phyloP scores from a whole-genome alignment of 2,113 vertebrate genomes.

The Mungos mungo region DNA sequence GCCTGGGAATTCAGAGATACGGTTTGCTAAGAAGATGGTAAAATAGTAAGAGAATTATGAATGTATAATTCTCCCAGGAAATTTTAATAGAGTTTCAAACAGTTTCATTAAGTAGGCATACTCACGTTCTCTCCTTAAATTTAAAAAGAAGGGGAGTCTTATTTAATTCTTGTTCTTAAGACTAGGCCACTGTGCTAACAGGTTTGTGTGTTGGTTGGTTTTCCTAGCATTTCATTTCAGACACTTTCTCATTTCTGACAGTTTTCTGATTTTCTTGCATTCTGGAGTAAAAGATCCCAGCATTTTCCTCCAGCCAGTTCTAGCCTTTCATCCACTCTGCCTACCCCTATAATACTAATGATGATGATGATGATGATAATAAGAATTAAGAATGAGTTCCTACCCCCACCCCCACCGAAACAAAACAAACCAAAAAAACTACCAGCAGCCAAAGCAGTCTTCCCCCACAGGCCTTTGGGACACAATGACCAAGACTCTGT shows the following conservation, averaged over 20 bases:
- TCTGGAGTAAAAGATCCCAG: background rate
- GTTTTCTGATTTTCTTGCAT: slow-evolving; percentile 20
- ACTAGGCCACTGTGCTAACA: background rate
- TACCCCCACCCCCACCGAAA: background rate
- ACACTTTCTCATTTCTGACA: background rate
- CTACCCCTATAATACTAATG: background rate
- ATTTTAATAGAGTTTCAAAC: background rate
- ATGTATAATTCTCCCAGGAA: background rate
- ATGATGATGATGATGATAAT: background rate
- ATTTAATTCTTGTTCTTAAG: background rate
- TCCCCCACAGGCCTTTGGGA: background rate
- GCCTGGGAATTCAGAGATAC: background rate
- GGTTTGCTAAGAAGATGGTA: background rate
- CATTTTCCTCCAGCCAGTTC: background rate
- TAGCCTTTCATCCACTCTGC: background rate
- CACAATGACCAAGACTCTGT: background rate
- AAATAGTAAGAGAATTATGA: background rate
- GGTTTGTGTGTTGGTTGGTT: background rate
- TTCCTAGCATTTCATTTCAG: slow-evolving; percentile 1
- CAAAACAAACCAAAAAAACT: background rate
- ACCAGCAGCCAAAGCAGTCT: background rate
- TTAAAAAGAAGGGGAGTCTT: background rate
- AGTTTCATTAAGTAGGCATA: background rate
- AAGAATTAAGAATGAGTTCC: background rate
- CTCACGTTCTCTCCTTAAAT: background rate